Conservation (phyloP, 2,113 vertebrate genomes). For the Myiagra hebetior region DNA sequence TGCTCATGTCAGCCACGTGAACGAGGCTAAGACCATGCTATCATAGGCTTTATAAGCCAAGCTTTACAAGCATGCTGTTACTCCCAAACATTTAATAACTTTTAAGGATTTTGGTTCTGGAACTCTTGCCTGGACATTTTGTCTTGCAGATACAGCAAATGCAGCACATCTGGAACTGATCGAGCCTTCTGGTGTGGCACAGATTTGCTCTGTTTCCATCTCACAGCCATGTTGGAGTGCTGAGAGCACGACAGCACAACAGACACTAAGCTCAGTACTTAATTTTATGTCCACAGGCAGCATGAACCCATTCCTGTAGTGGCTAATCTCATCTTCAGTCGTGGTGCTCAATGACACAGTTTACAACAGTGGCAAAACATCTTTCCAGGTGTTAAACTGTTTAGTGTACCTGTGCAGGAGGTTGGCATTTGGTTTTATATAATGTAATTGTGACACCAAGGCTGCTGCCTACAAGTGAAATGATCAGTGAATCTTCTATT, state of each 20-base stretch:
- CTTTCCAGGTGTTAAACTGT: background rate
- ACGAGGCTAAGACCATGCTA: background rate
- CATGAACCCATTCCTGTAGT: background rate
- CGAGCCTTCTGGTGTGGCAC: background rate
- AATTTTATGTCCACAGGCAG: background rate
- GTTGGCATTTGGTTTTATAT: background rate
- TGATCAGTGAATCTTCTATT: background rate
- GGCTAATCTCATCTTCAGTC: background rate
- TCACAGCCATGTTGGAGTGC: background rate
- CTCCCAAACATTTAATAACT: background rate
- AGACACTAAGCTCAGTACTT: background rate
- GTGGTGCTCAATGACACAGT: background rate
- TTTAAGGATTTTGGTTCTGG: background rate
- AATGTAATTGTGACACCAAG: background rate
- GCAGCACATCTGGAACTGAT: constrained; percentile 40
- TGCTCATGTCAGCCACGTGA: background rate
- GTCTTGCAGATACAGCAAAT: constrained; percentile 16
- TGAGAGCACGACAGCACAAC: background rate
- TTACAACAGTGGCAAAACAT: background rate
- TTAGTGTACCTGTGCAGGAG: background rate
- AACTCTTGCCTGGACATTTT: constrained; percentile 4
- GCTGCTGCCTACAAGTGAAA: background rate
- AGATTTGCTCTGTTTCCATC: background rate
- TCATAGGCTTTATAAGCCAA: background rate
- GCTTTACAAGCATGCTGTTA: background rate